phyloP scores from a whole-genome alignment of 2,113 vertebrate genomes.

The Corythaixoides concolor region DNA sequence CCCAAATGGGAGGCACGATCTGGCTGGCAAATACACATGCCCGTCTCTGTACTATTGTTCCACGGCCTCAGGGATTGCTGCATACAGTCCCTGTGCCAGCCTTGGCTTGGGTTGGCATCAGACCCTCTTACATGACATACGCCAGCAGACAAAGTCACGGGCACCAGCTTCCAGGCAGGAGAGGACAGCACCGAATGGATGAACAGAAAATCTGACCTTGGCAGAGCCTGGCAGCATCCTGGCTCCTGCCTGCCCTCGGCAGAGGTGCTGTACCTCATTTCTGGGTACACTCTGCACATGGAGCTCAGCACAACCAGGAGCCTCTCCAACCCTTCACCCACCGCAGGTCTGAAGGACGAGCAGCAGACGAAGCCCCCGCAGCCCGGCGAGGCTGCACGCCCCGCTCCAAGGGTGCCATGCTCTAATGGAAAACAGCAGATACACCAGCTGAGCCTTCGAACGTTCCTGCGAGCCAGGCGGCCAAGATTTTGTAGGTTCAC shows the following conservation, averaged over 20 bases:
- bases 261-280: background rate
- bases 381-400: background rate
- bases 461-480: background rate
- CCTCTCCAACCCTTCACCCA: background rate
- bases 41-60: rapidly evolving
- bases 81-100: background rate
- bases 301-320: background rate
- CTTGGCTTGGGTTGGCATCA: background rate
- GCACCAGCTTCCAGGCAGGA: background rate
- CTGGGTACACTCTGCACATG: background rate
- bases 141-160: background rate
- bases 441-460: background rate
- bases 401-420: background rate
- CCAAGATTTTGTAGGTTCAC: background rate
- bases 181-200: background rate
- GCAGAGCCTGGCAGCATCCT: background rate
- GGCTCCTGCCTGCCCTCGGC: background rate
- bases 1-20: background rate
- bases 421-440: background rate
- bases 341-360: background rate
- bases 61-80: background rate
- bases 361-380: background rate
- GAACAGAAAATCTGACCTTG: background rate
- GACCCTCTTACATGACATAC: background rate
- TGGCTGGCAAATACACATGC: background rate